phyloP scores from a whole-genome alignment of 1,140 invertebrate genomes.

The Campoletis sonorensis region DNA sequence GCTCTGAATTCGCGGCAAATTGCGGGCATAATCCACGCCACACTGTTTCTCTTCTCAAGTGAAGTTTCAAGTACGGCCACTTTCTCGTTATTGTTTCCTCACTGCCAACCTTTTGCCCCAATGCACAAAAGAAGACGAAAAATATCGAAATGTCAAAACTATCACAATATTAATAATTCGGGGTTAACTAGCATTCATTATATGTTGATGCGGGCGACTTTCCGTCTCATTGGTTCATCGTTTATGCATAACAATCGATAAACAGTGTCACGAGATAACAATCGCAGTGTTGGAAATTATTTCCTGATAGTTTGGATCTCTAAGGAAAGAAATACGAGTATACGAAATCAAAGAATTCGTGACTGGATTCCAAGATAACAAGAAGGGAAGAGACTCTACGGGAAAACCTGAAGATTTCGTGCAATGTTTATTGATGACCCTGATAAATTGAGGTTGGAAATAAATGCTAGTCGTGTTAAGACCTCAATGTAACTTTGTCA shows the following conservation, averaged over 20 bases:
- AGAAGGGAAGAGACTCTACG: not conserved
- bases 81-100: not conserved
- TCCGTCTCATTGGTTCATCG: too few species aligned
- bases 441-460: not conserved
- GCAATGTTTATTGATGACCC: not conserved
- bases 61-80: not conserved
- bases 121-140: not conserved
- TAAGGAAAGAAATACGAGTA: not conserved
- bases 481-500: not conserved
- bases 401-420: not conserved
- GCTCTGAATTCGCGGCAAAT: not conserved
- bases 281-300: too few species aligned
- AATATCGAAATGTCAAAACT: not conserved
- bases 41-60: constrained; percentile 4
- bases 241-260: too few species aligned
- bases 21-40: not conserved
- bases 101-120: not conserved
- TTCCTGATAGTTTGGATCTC: too few species aligned
- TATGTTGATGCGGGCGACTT: too few species aligned
- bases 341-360: not conserved
- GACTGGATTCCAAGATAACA: not conserved
- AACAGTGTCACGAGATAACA: too few species aligned
- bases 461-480: not conserved
- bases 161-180: too few species aligned
- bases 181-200: too few species aligned